Evolutionary conservation across 2,888 invertebrate genomes (phyloP).

Genomic region (Phasia obesa): DNA sequence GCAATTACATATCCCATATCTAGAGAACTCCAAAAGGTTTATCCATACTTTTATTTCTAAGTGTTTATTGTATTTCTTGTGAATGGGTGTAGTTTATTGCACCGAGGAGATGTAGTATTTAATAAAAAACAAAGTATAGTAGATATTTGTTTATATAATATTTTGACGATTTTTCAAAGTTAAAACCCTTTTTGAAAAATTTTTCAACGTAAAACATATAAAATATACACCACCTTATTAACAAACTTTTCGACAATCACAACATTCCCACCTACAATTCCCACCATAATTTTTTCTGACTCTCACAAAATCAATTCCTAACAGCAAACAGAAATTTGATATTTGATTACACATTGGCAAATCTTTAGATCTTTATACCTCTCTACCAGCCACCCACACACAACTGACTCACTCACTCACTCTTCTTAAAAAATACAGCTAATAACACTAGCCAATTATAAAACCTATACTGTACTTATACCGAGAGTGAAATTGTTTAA

Average conservation of each 20-base stretch:
- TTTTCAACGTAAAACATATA: background rate
- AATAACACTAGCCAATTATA: constrained; percentile 69
- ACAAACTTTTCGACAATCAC: constrained; percentile 6
- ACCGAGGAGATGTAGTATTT: no score
- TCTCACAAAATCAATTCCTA: constrained; percentile 43
- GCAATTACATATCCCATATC: no score
- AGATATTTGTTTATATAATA: background rate
- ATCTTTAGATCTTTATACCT: constrained; percentile 48
- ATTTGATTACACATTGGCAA: constrained; percentile 60
- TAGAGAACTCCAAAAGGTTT: no score
- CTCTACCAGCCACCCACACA: constrained; percentile 29
- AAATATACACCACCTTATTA: background rate
- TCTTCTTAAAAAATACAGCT: constrained; percentile 27
- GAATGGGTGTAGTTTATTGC: no score
- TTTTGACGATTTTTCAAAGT: no score
- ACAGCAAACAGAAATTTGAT: constrained; percentile 51
- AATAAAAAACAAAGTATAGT: no score
- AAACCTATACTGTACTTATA: constrained; percentile 44
- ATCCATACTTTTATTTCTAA: no score
- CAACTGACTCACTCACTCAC: no score
- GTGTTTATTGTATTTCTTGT: no score
- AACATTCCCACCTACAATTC: constrained; percentile 3
- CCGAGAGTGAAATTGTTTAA: constrained; percentile 48
- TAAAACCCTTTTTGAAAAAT: background rate
- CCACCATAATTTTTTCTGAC: constrained; percentile 13